Evolutionary conservation across 2,113 vertebrate species (phyloP).

Genomic region (Syrrhaptes paradoxus): DNA sequence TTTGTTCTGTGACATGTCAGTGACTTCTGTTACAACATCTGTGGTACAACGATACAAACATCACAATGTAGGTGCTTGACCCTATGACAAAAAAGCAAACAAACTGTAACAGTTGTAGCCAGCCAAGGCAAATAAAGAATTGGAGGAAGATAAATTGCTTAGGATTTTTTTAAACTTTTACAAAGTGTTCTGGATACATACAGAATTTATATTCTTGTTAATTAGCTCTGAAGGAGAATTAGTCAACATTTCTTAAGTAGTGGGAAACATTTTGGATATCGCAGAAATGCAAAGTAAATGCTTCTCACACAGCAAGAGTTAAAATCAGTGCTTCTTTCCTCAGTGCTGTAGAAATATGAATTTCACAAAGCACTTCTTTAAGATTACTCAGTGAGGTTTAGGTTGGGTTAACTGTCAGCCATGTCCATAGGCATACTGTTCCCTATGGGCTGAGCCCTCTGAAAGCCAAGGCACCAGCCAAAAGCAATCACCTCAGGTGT

Average conservation of each 20-base stretch:
- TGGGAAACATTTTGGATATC: not conserved
- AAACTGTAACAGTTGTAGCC: not conserved
- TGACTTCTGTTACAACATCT: not conserved
- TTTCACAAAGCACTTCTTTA: not conserved
- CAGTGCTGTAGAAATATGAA: not conserved
- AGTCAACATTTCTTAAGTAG: not conserved
- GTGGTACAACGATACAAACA: not conserved
- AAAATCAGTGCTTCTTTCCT: not conserved
- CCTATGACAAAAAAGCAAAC: not conserved
- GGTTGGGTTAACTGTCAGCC: not conserved
- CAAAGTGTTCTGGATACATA: not conserved
- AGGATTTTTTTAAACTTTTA: not conserved
- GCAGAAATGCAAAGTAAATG: not conserved
- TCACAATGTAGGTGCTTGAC: constrained; percentile 22
- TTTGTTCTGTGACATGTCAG: not conserved
- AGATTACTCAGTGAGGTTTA: not conserved
- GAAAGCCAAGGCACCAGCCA: not conserved
- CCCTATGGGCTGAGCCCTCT: not conserved
- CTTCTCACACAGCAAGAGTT: not conserved
- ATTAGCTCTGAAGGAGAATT: not conserved
- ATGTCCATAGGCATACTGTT: not conserved
- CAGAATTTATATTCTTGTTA: not conserved
- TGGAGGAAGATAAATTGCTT: not conserved
- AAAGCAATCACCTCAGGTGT: not conserved
- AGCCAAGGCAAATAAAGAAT: constrained; percentile 32